Evolutionary conservation across 2,113 vertebrate genomes (phyloP).

Genomic region (Corythaeola cristata): DNA sequence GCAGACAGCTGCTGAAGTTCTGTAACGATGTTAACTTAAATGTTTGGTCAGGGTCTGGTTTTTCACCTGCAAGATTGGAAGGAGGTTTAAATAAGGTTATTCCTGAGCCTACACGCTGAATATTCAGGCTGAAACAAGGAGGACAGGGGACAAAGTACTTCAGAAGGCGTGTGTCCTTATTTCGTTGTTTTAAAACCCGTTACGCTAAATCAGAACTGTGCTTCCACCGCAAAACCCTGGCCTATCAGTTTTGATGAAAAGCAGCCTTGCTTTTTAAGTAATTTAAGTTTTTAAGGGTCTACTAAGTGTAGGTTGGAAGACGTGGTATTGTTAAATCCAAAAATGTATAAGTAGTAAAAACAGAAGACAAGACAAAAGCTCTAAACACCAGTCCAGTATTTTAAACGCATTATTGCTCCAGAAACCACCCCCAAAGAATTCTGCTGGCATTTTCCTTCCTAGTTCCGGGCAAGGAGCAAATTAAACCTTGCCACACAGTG

Average conservation of each 20-base stretch:
- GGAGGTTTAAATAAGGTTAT: background rate
- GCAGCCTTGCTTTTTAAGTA: background rate
- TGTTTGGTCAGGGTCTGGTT: slow-evolving; percentile 96
- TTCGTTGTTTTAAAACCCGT: background rate
- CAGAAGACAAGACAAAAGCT: background rate
- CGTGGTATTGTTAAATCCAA: background rate
- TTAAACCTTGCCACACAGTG: background rate
- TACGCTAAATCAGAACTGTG: background rate
- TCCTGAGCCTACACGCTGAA: background rate
- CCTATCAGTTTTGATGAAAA: background rate
- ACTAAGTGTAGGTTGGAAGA: background rate
- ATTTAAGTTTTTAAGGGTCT: background rate
- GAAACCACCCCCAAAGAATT: background rate
- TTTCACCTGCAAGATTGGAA: slow-evolving; percentile 84
- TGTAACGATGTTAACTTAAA: slow-evolving; percentile 95
- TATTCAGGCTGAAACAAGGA: background rate
- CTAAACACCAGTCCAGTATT: background rate
- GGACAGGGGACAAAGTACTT: background rate
- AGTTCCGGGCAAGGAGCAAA: background rate
- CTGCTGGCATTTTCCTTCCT: background rate
- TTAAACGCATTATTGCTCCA: background rate
- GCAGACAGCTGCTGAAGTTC: slow-evolving; percentile 87
- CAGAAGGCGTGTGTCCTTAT: accelerated
- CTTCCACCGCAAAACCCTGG: background rate
- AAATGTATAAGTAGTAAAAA: background rate